These are phyloP conservation scores for Tor tambroides DNA, from an alignment of 2,113 vertebrate species.

Conservation along the genomic window DNA sequence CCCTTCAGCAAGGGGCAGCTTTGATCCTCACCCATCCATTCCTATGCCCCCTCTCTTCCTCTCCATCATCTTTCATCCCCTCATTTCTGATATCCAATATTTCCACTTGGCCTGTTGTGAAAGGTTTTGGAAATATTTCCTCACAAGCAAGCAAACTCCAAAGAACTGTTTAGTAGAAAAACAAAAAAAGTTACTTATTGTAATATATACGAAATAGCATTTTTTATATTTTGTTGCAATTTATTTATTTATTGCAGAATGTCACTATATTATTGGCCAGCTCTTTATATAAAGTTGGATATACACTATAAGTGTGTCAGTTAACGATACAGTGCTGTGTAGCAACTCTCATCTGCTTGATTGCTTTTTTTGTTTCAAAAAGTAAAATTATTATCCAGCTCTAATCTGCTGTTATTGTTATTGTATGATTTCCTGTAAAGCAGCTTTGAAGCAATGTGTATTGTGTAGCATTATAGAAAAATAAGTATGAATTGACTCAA, in stretches of 20 bases:
- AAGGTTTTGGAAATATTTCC: slow-evolving; percentile 3
- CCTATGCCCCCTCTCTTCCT: slow-evolving; percentile 48
- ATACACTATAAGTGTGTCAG: background rate
- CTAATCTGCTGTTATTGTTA: background rate
- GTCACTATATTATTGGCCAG: background rate
- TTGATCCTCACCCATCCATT: slow-evolving; percentile 59
- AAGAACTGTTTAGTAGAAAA: background rate
- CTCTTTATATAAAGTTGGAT: background rate
- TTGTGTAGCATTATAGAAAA: background rate
- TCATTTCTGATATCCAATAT: slow-evolving; percentile 51
- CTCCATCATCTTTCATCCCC: slow-evolving; percentile 41
- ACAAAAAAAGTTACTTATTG: background rate
- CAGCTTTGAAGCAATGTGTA: background rate
- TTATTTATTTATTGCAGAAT: background rate
- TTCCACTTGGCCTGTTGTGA: slow-evolving; percentile 17
- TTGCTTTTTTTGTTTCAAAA: background rate
- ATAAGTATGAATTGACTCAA: background rate
- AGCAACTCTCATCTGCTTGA: background rate
- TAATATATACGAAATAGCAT: background rate
- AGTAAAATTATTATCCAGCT: background rate
- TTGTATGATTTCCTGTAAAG: background rate
- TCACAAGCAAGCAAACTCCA: background rate
- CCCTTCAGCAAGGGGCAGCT: slow-evolving; percentile 54
- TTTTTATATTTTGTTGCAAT: no score
- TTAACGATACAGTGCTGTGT: background rate